These are phyloP conservation scores for Nothocercus julius DNA, from an alignment of 2,113 vertebrate genomes.

Conservation along the genomic window DNA sequence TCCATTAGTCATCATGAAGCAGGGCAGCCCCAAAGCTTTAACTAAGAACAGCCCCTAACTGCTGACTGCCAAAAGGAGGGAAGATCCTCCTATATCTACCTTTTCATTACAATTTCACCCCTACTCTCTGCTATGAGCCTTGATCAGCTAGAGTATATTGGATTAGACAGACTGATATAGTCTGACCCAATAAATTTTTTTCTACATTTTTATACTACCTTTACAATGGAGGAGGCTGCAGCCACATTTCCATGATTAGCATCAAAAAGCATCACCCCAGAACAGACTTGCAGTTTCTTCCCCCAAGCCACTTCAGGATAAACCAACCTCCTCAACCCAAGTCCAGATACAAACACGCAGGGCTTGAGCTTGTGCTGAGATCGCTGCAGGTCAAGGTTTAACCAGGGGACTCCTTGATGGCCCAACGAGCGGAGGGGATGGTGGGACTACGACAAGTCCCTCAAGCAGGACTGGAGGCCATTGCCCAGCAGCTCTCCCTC, in stretches of 20 bases:
- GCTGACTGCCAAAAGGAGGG: not conserved
- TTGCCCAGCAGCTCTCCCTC: not conserved
- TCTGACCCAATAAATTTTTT: not conserved
- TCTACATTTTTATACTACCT: not conserved
- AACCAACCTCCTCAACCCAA: not conserved
- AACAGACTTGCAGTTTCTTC: not conserved
- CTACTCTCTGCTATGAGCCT: not conserved
- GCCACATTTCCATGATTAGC: accelerated
- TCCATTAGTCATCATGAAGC: not conserved
- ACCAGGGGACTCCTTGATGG: not conserved
- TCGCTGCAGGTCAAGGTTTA: not conserved
- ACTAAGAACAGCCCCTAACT: not conserved
- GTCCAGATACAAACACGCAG: not conserved
- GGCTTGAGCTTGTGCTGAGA: not conserved
- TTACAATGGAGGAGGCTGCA: not conserved
- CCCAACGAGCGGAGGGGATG: not conserved
- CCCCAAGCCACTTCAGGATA: not conserved
- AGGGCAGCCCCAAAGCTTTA: conserved; percentile 26
- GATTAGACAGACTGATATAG: not conserved
- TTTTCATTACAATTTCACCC: not conserved
- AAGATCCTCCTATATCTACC: not conserved
- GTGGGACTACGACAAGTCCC: not conserved
- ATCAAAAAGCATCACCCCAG: not conserved
- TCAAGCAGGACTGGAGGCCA: not conserved
- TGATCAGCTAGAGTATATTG: accelerated